phyloP scores from a whole-genome alignment of 35 echinoderm and acorn worm genomes.

The Holothuria glaberrima region DNA sequence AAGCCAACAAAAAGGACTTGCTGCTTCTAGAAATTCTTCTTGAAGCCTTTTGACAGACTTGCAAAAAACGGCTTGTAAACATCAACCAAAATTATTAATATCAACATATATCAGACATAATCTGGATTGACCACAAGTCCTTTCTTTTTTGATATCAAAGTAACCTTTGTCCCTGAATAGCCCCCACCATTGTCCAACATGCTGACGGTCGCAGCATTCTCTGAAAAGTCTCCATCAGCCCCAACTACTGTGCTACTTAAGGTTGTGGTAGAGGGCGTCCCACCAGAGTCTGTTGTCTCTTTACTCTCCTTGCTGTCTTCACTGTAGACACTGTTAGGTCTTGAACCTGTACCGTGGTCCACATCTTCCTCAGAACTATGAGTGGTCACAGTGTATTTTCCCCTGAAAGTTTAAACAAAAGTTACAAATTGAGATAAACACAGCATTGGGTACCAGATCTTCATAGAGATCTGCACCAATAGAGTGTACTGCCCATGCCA shows the following conservation, averaged over 20 bases:
- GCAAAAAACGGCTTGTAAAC: no score
- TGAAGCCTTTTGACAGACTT: no score
- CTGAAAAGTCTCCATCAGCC: constrained; percentile 38
- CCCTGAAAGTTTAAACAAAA: constrained; percentile 26
- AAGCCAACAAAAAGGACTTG: no score
- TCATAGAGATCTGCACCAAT: no score
- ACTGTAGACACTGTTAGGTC: constrained; percentile 90
- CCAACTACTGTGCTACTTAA: constrained; percentile 32
- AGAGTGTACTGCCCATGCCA: not conserved
- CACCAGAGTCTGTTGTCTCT: constrained; percentile 54
- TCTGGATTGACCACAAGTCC: constrained; percentile 83
- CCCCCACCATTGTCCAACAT: constrained; percentile 21
- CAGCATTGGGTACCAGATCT: no score
- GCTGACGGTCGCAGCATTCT: constrained; percentile 2
- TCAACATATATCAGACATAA: constrained; percentile 64
- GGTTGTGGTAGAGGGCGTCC: constrained; percentile 28
- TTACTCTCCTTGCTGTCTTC: constrained; percentile 76
- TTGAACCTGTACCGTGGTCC: constrained; percentile 62
- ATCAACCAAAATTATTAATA: no score
- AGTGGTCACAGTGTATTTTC: constrained; percentile 72
- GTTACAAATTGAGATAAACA: no score
- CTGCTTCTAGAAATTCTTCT: no score
- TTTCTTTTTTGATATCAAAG: constrained; percentile 73
- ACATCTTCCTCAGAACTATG: constrained; percentile 69
- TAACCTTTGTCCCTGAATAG: constrained; percentile 35